Base-by-base conservation (phyloP, 2,888 invertebrate species). In the Dascillus cervinus region DNA sequence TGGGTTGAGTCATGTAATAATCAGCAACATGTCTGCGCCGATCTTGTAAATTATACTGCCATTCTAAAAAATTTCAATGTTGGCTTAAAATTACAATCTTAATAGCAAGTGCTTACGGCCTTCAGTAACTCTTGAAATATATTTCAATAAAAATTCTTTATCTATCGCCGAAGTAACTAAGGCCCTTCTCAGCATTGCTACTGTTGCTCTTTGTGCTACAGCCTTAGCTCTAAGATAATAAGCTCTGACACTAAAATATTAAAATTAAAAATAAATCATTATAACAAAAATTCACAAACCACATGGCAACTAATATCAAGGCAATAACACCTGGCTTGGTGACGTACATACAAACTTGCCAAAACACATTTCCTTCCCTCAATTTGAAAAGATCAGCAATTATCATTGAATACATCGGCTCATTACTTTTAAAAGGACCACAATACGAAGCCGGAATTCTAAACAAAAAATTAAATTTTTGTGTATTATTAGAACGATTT, bases 141-240 rank as follows among this genome's bases (percentile, higher is more conserved):
- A 73, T 25, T 68, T 61, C 12, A 82, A 66, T 33, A 82, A 65
- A 64, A 77, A 82, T 53, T 81, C 77, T 57, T 81, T 82, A 52
- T 83, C 82, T 51, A 73, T 73, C 1, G 79, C 73, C 49, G 79
- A 78, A 48, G 78, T 65, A 24, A 72, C 60, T 44, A 82, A 61
- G 77, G 82, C 78, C 32, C 73, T 72, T 1, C 77, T 67, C 38
- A 82, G 64, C 31, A 78, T 65, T 25, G 60, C 58, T 32, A 78
- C 78, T 70, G 76, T 73, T 27, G 69, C 65, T 28, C 66, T 71
- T 50, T 77, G 76, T 2, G 80, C 79, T 1, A 62, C 57, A 0
- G 79, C 73, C 32, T 72, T 70, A 0, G 78, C 77, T 0, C 77
- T 69, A 48, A 73, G 57, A 56, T 75, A 79, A 64, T 82, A 82